Conservation (phyloP, 2,113 vertebrate genomes). For the Telmatochromis bifrenatus region DNA sequence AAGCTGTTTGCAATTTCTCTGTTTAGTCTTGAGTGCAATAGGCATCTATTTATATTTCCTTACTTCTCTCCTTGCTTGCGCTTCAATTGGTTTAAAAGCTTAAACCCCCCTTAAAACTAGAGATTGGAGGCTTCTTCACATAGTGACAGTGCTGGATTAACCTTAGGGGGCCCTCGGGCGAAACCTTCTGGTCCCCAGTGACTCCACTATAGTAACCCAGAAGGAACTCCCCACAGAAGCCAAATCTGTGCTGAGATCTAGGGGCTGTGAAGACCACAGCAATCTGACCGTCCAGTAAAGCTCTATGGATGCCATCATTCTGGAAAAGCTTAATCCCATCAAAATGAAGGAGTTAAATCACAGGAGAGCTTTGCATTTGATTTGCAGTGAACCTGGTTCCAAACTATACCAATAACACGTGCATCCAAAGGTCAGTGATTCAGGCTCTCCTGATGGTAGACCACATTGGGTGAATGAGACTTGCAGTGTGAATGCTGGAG, state of each 20-base stretch:
- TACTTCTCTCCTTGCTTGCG: background rate
- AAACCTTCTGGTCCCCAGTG: background rate
- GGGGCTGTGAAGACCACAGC: background rate
- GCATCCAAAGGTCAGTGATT: background rate
- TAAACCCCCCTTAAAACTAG: background rate
- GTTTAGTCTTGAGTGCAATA: background rate
- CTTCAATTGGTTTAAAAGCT: background rate
- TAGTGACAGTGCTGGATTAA: background rate
- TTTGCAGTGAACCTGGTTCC: background rate
- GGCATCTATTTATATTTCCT: background rate
- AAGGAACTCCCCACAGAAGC: background rate
- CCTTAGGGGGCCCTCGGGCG: background rate
- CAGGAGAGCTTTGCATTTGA: background rate
- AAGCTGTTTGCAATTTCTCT: background rate
- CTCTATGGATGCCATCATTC: background rate
- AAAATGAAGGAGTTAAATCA: background rate
- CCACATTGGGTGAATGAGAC: background rate
- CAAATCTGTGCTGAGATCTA: background rate
- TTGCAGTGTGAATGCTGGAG: background rate
- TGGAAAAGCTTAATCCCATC: background rate
- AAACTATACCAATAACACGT: background rate
- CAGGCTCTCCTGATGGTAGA: background rate
- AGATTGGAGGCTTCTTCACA: background rate
- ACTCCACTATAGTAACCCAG: no score
- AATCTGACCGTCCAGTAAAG: background rate